Percentiles rank a stretch among this genome's conserved stretches.
Evolutionary conservation across 2,797 vertebrate species (phyloP).

Genomic region (Sebastes nivosus): DNA sequence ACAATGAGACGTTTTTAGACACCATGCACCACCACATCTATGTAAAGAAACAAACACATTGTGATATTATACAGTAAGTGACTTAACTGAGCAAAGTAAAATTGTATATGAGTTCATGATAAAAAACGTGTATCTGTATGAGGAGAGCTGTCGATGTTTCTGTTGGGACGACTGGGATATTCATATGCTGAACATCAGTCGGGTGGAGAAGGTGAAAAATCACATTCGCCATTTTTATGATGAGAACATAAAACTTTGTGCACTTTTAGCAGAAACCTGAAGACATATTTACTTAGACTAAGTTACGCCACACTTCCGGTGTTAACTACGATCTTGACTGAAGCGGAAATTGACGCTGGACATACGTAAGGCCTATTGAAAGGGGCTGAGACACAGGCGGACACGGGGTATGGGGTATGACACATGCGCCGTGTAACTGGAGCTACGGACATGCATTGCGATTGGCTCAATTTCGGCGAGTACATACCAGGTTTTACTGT

Average conservation of each 20-base stretch:
- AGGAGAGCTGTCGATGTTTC: conserved; percentile 50
- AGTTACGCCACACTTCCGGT: no score
- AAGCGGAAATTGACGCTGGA: no score
- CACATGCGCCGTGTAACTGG: no score
- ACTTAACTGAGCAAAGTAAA: conserved; percentile 41
- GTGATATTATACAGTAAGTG: conserved; percentile 41
- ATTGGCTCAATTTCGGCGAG: no score
- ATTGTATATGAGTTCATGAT: conserved; percentile 36
- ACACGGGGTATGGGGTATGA: no score
- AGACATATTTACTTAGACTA: neutral
- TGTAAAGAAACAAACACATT: conserved; percentile 56
- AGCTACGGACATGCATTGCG: fast-evolving
- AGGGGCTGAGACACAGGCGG: no score
- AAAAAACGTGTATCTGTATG: neutral
- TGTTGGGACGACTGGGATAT: conserved; percentile 69
- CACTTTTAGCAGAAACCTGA: conserved; percentile 10
- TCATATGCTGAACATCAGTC: neutral
- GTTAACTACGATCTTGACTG: no score
- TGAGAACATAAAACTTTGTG: conserved; percentile 11
- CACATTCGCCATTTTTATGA: neutral
- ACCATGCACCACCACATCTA: neutral
- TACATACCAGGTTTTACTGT: no score
- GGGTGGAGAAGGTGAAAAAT: neutral
- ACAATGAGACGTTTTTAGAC: conserved; percentile 48
- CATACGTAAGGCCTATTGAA: no score